Evolutionary conservation across 2,888 invertebrate species (phyloP).

Genomic region (Cancer borealis): DNA sequence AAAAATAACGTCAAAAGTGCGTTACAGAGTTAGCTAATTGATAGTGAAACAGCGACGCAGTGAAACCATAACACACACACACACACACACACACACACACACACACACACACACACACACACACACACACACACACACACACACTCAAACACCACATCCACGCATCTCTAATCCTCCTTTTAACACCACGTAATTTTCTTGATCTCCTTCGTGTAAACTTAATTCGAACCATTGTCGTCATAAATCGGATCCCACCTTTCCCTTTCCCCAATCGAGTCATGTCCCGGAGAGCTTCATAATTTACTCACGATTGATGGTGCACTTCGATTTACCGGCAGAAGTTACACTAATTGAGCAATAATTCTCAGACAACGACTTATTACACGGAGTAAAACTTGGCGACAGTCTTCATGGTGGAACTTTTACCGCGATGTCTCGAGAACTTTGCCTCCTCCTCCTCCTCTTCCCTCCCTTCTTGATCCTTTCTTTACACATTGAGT

Average conservation of each 20-base stretch:
- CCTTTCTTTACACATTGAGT: neutral
- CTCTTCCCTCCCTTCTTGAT: neutral
- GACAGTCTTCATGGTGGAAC: constrained; percentile 14
- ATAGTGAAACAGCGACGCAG: neutral
- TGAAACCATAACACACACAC: too few species aligned
- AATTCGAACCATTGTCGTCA: neutral
- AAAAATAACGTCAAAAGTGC: too few species aligned
- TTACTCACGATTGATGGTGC: neutral
- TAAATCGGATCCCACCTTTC: neutral
- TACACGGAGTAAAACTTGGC: neutral
- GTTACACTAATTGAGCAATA: constrained; percentile 41
- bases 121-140: too few species aligned
- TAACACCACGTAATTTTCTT: neutral
- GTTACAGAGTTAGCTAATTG: neutral
- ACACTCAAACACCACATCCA: neutral
- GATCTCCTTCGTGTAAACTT: constrained; percentile 26
- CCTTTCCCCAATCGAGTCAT: neutral
- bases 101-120: too few species aligned
- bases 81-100: too few species aligned
- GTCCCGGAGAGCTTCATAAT: constrained; percentile 34
- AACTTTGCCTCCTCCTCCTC: neutral
- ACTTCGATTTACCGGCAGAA: constrained; percentile 38
- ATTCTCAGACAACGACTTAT: constrained; percentile 41
- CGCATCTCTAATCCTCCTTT: neutral
- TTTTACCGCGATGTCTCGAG: neutral